phyloP scores from a whole-genome alignment of 2,797 vertebrate genomes.

The Trachops cirrhosus region DNA sequence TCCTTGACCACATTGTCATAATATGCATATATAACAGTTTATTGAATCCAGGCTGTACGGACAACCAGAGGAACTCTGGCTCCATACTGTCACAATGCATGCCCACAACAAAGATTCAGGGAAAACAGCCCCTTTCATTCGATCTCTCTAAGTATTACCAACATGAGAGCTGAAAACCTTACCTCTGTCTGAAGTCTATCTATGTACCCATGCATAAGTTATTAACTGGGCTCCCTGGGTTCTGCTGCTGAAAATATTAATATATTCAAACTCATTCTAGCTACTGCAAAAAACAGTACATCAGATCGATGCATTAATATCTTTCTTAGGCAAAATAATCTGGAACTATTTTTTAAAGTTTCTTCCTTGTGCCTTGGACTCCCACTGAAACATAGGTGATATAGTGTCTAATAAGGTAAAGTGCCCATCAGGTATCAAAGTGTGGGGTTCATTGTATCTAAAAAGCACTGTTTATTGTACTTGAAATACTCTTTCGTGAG shows the following conservation, averaged over 20 bases:
- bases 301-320: constrained; percentile 83
- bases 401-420: constrained; percentile 61
- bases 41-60: constrained; percentile 96
- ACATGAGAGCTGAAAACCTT: constrained; percentile 83
- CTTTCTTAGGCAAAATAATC: constrained; percentile 80
- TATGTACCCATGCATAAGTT: constrained; percentile 85
- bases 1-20: constrained; percentile 93
- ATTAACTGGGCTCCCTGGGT: constrained; percentile 82
- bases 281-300: constrained; percentile 83
- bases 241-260: constrained; percentile 86
- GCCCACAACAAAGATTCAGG: constrained; percentile 93
- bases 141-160: constrained; percentile 84
- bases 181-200: constrained; percentile 85
- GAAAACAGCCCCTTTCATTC: constrained; percentile 85
- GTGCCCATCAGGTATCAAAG: constrained; percentile 73
- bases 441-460: constrained; percentile 71
- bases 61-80: constrained; percentile 88
- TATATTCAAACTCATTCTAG: constrained; percentile 86
- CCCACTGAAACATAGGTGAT: constrained; percentile 74
- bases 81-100: constrained; percentile 90
- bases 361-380: constrained; percentile 30
- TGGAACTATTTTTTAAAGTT: constrained; percentile 45
- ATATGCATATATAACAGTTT: constrained; percentile 92
- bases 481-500: constrained; percentile 75
- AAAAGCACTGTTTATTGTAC: constrained; percentile 72